phyloP scores from a whole-genome alignment of 2,797 vertebrate species.

The Danio jaintianensis region DNA sequence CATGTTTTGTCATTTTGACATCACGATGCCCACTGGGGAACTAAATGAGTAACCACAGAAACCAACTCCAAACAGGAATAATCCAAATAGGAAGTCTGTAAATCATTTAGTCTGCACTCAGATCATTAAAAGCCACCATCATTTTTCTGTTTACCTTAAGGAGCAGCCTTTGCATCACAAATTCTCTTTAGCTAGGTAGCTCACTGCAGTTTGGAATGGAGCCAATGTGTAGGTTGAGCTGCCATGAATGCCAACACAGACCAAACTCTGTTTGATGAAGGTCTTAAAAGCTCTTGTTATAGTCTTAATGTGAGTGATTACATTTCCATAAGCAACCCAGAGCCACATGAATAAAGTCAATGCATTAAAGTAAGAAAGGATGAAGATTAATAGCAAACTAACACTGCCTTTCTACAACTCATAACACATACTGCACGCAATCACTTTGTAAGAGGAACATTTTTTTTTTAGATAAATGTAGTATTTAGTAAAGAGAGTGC shows the following conservation, averaged over 20 bases:
- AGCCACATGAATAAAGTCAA: slow-evolving; percentile 20
- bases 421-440: slow-evolving; percentile 32
- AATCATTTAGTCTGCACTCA: not conserved
- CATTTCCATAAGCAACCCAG: not conserved
- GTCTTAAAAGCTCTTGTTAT: slow-evolving; percentile 2
- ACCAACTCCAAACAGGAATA: not conserved
- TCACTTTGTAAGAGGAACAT: slow-evolving; percentile 58
- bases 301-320: not conserved
- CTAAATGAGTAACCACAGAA: no score
- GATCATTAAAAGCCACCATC: not conserved
- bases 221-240: not conserved
- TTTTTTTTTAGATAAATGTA: slow-evolving; percentile 57
- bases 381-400: not conserved
- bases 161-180: not conserved
- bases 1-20: no score
- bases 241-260: not conserved
- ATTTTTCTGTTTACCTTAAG: not conserved
- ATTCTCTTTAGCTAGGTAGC: not conserved
- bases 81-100: no score
- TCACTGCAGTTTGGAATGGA: not conserved
- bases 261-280: not conserved
- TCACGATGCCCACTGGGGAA: no score
- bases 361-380: not conserved
- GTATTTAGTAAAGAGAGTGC: slow-evolving; percentile 62
- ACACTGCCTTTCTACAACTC: not conserved